These are phyloP conservation scores for Leptinotarsa lineolata DNA, from an alignment of 1,140 invertebrate genomes.

Conservation along the genomic window DNA sequence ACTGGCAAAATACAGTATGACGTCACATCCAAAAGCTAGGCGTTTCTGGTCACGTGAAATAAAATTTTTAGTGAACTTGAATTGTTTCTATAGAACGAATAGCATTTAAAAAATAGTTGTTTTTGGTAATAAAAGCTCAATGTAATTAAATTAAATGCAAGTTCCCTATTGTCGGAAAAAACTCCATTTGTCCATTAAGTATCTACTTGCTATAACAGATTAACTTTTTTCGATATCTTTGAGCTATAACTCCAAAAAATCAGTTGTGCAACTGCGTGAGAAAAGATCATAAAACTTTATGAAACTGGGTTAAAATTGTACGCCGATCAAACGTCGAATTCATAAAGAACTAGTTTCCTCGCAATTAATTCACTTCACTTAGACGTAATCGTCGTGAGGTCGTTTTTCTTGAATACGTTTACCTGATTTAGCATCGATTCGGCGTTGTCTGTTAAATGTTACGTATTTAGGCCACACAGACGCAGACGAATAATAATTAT, in stretches of 20 bases:
- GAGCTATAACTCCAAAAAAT: background rate
- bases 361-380: conserved; percentile 30
- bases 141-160: no score
- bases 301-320: conserved; percentile 25
- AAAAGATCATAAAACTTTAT: conserved; percentile 25
- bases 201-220: no score
- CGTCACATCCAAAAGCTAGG: no score
- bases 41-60: no score
- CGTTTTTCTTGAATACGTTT: conserved; percentile 27
- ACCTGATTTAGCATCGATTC: conserved; percentile 19
- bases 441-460: conserved; percentile 25
- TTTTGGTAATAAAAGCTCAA: no score
- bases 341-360: conserved; percentile 27
- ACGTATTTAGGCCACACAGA: conserved; percentile 30
- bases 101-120: no score
- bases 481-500: conserved; percentile 26
- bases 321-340: conserved; percentile 21
- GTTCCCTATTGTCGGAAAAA: no score
- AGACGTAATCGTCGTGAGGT: conserved; percentile 26
- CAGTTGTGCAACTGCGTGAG: conserved; percentile 14
- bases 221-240: background rate
- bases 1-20: no score
- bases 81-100: no score
- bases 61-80: no score
- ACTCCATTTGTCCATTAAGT: no score